Evolutionary conservation across 2,888 invertebrate species (phyloP).

Genomic region (Drosophila formosana): DNA sequence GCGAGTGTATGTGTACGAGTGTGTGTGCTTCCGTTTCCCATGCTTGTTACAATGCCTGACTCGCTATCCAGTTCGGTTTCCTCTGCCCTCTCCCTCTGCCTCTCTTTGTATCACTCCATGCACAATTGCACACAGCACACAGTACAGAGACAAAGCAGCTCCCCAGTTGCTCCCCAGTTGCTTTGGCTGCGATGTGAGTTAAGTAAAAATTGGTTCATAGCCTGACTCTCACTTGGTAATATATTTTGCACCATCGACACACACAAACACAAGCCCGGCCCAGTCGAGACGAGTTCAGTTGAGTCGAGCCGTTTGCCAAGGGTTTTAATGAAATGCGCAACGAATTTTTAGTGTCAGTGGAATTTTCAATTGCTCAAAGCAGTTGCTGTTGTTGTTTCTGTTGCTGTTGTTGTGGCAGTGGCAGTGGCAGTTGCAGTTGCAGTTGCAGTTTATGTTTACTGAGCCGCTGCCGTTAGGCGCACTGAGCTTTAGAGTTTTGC

Average conservation of each 20-base stretch:
- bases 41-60: constrained; percentile 65
- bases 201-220: constrained; percentile 77
- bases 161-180: not conserved
- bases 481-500: constrained; percentile 20
- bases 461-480: constrained; percentile 45
- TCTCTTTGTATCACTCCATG: constrained; percentile 71
- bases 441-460: constrained; percentile 58
- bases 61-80: constrained; percentile 37
- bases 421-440: constrained; percentile 41
- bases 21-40: constrained; percentile 68
- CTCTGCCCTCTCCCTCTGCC: not conserved
- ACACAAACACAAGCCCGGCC: constrained; percentile 14
- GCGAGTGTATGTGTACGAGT: constrained; percentile 25
- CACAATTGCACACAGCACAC: constrained; percentile 72
- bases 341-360: constrained; percentile 78
- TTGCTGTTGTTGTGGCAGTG: constrained; percentile 34
- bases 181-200: constrained; percentile 55
- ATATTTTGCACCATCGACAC: constrained; percentile 73
- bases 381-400: constrained; percentile 42
- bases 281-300: constrained; percentile 15
- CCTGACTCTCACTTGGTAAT: constrained; percentile 63
- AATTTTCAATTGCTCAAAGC: constrained; percentile 75
- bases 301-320: constrained; percentile 60
- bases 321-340: constrained; percentile 77
- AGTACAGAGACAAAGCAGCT: constrained; percentile 60